Percentiles rank a stretch among this genome's conserved stretches.
phyloP scores from a whole-genome alignment of 2,797 vertebrate species.

The Loris lydekkerianus region DNA sequence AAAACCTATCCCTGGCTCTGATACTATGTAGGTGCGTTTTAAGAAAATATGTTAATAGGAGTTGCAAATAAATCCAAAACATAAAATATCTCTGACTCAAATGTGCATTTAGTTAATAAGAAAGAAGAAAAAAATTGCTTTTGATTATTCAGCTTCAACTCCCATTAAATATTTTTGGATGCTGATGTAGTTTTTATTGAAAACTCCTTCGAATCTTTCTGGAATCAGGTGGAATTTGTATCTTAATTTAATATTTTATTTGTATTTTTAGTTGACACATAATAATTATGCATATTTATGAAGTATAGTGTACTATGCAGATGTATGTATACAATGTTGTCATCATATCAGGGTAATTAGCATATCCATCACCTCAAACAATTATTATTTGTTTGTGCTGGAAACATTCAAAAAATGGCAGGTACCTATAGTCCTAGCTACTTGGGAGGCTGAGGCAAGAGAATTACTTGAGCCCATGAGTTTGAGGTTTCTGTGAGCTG shows the following conservation, averaged over 20 bases:
- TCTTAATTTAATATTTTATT: neutral
- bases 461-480: too few relatives aligned
- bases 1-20: neutral
- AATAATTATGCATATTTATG: neutral
- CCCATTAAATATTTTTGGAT: neutral
- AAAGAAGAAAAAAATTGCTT: conserved; percentile 13
- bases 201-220: neutral
- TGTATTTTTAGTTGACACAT: neutral
- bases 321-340: neutral
- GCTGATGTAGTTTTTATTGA: conserved; percentile 3
- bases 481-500: too few relatives aligned
- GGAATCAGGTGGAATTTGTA: neutral
- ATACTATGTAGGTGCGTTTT: neutral
- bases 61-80: conserved; percentile 45
- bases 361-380: neutral
- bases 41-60: conserved; percentile 11
- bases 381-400: neutral
- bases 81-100: conserved; percentile 34
- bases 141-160: conserved; percentile 31
- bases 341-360: neutral
- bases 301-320: neutral
- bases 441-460: too few relatives aligned
- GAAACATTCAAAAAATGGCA: neutral
- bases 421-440: too few relatives aligned
- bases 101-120: neutral